Conservation (phyloP, 2,113 vertebrate genomes). For the Pelodiscus sinensis region DNA sequence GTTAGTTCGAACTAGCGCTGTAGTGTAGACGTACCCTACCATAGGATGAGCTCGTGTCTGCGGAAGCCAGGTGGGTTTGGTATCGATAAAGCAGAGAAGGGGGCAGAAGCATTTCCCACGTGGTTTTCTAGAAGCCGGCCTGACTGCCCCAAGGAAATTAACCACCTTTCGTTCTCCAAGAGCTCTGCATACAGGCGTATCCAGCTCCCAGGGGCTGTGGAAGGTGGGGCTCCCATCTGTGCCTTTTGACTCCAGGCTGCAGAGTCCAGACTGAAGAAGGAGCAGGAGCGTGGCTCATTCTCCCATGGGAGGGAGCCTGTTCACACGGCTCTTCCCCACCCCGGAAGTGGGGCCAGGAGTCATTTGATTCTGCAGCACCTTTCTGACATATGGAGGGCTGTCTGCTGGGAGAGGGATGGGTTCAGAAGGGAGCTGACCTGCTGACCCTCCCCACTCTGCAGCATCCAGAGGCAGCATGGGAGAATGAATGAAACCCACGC, state of each 20-base stretch:
- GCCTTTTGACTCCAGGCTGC: fast-evolving
- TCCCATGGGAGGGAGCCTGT: fast-evolving
- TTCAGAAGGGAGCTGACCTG: too few species aligned
- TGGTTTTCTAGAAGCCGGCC: conserved; percentile 14
- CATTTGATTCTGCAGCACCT: too few species aligned
- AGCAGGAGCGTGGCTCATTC: too few species aligned
- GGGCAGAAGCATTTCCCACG: conserved; percentile 16
- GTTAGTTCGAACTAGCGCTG: too few species aligned
- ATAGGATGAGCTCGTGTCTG: conserved; percentile 52
- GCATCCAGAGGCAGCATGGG: too few species aligned
- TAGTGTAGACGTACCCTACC: too few species aligned
- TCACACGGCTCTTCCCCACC: fast-evolving
- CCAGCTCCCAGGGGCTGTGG: background rate
- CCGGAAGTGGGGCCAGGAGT: too few species aligned
- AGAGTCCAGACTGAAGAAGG: background rate
- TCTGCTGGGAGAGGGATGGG: background rate
- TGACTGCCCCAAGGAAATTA: background rate
- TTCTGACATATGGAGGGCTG: background rate
- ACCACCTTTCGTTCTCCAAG: background rate
- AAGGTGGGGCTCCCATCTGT: background rate
- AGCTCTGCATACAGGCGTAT: background rate
- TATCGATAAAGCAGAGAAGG: conserved; percentile 49
- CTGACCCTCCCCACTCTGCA: too few species aligned
- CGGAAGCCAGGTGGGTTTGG: conserved; percentile 32
- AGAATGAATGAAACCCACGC: too few species aligned